Evolutionary conservation across 2,797 vertebrate genomes (phyloP).

Genomic region (Remorina albescens): DNA sequence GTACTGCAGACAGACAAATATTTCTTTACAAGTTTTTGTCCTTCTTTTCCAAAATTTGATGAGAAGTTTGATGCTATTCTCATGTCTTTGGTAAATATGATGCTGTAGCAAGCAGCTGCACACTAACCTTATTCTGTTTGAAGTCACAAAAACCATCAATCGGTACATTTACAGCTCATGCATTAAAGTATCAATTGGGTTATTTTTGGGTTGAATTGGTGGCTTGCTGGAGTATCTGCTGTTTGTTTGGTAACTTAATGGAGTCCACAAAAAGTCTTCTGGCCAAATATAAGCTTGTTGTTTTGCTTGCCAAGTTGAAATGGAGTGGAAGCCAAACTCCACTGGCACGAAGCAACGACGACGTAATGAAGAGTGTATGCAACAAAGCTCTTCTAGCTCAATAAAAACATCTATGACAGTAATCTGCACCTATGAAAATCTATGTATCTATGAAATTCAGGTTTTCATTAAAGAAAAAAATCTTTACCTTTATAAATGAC

Average conservation of each 20-base stretch:
- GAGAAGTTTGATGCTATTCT: not conserved
- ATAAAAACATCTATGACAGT: not conserved
- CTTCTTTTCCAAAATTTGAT: too few relatives aligned
- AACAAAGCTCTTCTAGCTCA: not conserved
- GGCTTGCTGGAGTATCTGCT: not conserved
- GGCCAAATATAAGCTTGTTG: not conserved
- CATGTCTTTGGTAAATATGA: not conserved
- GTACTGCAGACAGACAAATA: not conserved
- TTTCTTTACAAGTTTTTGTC: not conserved
- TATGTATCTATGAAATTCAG: not conserved
- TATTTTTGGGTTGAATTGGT: not conserved
- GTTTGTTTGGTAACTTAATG: not conserved
- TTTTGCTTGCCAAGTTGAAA: not conserved
- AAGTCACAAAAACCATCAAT: not conserved
- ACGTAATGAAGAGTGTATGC: not conserved
- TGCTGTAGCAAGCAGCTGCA: not conserved
- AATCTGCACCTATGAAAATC: not conserved
- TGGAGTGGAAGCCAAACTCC: not conserved
- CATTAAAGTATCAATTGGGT: not conserved
- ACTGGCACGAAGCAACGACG: not conserved
- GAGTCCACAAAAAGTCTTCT: too few relatives aligned
- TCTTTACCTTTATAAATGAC: not conserved
- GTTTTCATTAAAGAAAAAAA: not conserved
- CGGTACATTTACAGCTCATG: not conserved
- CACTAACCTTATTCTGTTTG: not conserved